phyloP scores from a whole-genome alignment of 2,888 invertebrate genomes.

The Diabrotica balteata region DNA sequence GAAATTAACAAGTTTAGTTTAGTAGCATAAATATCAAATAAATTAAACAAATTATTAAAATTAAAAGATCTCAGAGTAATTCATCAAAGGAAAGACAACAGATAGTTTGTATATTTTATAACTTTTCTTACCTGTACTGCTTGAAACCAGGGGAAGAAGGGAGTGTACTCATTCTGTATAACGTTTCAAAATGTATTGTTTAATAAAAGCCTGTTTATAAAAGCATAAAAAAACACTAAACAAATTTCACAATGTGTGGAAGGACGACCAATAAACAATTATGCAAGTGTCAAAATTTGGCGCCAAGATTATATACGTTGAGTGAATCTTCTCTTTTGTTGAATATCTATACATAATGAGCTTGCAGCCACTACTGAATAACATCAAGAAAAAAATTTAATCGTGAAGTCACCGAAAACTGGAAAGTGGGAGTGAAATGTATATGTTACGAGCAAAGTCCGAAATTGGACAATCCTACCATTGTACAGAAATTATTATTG shows the following conservation, averaged over 20 bases:
- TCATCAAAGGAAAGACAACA: not conserved
- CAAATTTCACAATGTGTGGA: not conserved
- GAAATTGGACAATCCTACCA: too few species aligned
- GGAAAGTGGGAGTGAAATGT: too few species aligned
- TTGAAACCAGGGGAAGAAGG: not conserved
- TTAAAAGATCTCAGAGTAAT: not conserved
- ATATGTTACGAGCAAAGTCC: too few species aligned
- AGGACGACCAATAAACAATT: not conserved
- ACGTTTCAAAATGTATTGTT: slow-evolving; percentile 9
- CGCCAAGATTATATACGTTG: slow-evolving; percentile 10
- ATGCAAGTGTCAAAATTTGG: slow-evolving; percentile 16
- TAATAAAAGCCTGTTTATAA: slow-evolving; percentile 7
- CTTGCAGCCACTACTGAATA: too few species aligned
- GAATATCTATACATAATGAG: too few species aligned
- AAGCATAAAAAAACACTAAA: slow-evolving; percentile 13
- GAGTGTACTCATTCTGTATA: slow-evolving; percentile 1
- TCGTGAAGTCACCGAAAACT: too few species aligned
- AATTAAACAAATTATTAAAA: not conserved
- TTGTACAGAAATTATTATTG: too few species aligned
- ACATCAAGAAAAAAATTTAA: too few species aligned
- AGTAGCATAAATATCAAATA: not conserved
- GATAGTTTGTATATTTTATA: not conserved
- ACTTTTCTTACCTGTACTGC: slow-evolving; percentile 6
- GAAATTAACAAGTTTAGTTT: not conserved
- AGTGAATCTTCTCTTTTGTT: too few species aligned